Conservation (phyloP, 2,888 invertebrate species). For the Heliconius hortense region DNA sequence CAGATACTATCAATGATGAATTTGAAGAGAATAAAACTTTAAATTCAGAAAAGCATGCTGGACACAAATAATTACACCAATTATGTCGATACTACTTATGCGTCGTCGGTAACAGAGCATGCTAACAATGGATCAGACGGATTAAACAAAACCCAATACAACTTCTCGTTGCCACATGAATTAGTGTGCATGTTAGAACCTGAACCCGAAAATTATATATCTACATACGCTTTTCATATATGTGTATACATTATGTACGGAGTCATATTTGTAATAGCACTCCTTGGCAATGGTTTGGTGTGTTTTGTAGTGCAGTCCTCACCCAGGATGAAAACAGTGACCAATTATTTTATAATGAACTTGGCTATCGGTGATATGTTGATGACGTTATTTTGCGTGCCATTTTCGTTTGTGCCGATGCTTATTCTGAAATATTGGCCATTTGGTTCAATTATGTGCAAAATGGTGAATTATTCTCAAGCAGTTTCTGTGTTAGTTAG, state of each 20-base stretch:
- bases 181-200: constrained; percentile 37
- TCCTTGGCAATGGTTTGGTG: constrained; percentile 90
- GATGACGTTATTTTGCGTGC: constrained; percentile 94
- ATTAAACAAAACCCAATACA: constrained; percentile 34
- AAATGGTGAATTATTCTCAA: constrained; percentile 89
- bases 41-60: constrained; percentile 23
- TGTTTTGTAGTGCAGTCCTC: constrained; percentile 92
- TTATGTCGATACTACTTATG: constrained; percentile 8
- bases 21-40: constrained; percentile 9
- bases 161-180: constrained; percentile 29
- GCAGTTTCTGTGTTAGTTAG: constrained; percentile 91
- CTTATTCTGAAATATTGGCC: constrained; percentile 93
- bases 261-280: constrained; percentile 85
- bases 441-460: constrained; percentile 91
- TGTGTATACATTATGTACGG: constrained; percentile 87
- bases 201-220: constrained; percentile 66
- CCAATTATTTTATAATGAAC: constrained; percentile 95
- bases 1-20: constrained; percentile 10
- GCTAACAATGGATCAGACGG: constrained; percentile 17
- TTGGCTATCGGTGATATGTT: constrained; percentile 94
- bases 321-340: constrained; percentile 94
- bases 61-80: constrained; percentile 18
- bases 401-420: constrained; percentile 92
- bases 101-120: constrained; percentile 22
- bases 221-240: constrained; percentile 81